Evolutionary conservation across 2,113 vertebrate genomes (phyloP).

Genomic region (Lepisosteus osseus): DNA sequence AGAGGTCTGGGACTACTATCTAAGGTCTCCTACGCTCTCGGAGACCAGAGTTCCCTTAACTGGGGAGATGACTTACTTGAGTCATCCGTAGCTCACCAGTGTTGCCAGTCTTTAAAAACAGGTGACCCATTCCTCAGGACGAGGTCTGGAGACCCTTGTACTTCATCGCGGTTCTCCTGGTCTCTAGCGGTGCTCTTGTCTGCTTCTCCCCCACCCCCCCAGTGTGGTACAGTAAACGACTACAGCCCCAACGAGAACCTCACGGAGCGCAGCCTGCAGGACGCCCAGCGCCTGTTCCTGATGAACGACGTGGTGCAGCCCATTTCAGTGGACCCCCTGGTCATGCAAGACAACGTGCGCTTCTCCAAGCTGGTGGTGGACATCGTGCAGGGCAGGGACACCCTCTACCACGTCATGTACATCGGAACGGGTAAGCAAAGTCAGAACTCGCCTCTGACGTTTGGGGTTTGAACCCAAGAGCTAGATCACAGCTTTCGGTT

Average conservation of each 20-base stretch:
- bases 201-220: background rate
- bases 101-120: too few relatives aligned
- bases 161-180: too few relatives aligned
- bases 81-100: too few relatives aligned
- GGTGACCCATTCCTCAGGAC: too few relatives aligned
- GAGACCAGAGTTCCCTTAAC: too few relatives aligned
- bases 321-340: constrained; percentile 82
- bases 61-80: too few relatives aligned
- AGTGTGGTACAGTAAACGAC: constrained; percentile 89
- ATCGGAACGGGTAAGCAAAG: constrained; percentile 85
- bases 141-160: too few relatives aligned
- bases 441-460: background rate
- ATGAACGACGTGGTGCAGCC: constrained; percentile 97
- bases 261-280: constrained; percentile 93
- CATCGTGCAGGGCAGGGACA: constrained; percentile 93
- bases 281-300: constrained; percentile 89
- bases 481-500: background rate
- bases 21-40: too few relatives aligned
- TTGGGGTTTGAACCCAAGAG: background rate
- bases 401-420: constrained; percentile 93
- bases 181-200: background rate
- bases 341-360: constrained; percentile 90
- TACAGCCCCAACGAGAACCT: constrained; percentile 85
- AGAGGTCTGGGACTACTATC: too few relatives aligned
- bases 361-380: constrained; percentile 94